phyloP scores from a whole-genome alignment of 2,888 invertebrate genomes.

The Morpho helenor region DNA sequence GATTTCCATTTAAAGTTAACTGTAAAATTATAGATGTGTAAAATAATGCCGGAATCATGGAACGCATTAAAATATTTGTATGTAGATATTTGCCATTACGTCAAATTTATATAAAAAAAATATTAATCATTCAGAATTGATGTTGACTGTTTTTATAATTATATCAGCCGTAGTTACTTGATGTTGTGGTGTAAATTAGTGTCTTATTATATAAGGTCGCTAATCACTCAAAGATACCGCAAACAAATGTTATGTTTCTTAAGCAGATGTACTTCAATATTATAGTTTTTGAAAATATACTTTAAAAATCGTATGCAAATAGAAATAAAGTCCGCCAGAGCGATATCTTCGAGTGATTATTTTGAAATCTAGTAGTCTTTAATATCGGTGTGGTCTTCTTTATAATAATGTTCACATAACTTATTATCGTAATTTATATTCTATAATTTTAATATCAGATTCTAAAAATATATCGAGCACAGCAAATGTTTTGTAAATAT shows the following conservation, averaged over 20 bases:
- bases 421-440: slow-evolving; percentile 56
- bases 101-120: slow-evolving; percentile 70
- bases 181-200: slow-evolving; percentile 80
- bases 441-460: slow-evolving; percentile 58
- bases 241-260: slow-evolving; percentile 18
- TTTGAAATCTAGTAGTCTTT: slow-evolving; percentile 70
- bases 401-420: slow-evolving; percentile 63
- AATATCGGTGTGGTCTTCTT: slow-evolving; percentile 77
- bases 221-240: slow-evolving; percentile 54
- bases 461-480: slow-evolving; percentile 63
- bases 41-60: slow-evolving; percentile 43
- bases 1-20: slow-evolving; percentile 15
- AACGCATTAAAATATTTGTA: slow-evolving; percentile 59
- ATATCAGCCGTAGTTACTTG: slow-evolving; percentile 78
- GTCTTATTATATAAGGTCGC: slow-evolving; percentile 70
- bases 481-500: slow-evolving; percentile 65
- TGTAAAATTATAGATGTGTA: slow-evolving; percentile 17
- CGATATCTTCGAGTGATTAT: slow-evolving; percentile 63
- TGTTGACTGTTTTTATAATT: slow-evolving; percentile 80
- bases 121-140: slow-evolving; percentile 76
- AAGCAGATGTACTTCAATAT: slow-evolving; percentile 20
- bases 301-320: slow-evolving; percentile 16
- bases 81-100: slow-evolving; percentile 76
- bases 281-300: slow-evolving; percentile 24
- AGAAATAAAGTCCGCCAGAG: slow-evolving; percentile 12